Percentiles rank a stretch among this genome's conserved stretches.
Conservation (phyloP, 2,113 vertebrate genomes). For the Thomomys bottae region DNA sequence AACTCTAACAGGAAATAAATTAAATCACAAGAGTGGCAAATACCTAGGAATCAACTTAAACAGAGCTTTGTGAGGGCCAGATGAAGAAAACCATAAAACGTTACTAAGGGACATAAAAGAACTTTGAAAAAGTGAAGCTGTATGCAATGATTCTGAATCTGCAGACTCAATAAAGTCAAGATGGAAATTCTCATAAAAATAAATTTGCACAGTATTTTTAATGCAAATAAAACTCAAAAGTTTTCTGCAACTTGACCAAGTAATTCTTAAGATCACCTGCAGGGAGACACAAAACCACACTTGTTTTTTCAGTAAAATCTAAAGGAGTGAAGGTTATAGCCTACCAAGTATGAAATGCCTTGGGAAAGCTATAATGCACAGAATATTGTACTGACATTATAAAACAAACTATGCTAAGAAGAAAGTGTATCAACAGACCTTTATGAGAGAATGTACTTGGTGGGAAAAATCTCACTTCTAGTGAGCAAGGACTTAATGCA, state of each 20-base stretch:
- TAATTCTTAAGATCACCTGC: conserved; percentile 47
- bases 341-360: neutral
- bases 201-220: conserved; percentile 35
- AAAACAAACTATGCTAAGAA: neutral
- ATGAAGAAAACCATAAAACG: conserved; percentile 58
- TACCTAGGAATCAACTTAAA: conserved; percentile 57
- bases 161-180: conserved; percentile 11
- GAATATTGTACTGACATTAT: neutral
- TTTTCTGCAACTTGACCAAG: neutral
- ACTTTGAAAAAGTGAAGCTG: conserved; percentile 40
- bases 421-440: neutral
- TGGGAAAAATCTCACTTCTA: neutral
- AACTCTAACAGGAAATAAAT: conserved; percentile 65
- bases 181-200: conserved; percentile 44
- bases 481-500: neutral
- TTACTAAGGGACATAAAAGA: conserved; percentile 43
- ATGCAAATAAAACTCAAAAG: conserved; percentile 30
- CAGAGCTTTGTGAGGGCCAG: conserved; percentile 31
- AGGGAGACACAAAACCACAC: neutral
- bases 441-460: neutral
- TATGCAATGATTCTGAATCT: conserved; percentile 8
- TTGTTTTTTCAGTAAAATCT: neutral
- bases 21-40: conserved; percentile 59
- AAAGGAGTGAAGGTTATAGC: neutral
- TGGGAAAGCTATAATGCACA: neutral